phyloP scores from a whole-genome alignment of 2,113 vertebrate species.

The Collichthys lucidus region DNA sequence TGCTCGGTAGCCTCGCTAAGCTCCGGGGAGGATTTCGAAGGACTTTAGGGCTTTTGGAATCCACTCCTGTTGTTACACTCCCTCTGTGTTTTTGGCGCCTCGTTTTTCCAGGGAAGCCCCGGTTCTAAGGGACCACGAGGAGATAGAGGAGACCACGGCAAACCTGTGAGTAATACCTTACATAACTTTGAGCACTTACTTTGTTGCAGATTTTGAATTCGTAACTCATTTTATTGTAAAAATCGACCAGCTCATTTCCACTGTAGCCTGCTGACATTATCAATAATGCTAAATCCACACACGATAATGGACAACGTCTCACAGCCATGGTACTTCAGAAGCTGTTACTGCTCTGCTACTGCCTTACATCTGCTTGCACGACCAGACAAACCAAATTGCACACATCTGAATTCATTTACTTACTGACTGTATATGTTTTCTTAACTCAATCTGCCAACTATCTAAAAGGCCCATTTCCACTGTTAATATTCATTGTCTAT shows the following conservation, averaged over 20 bases:
- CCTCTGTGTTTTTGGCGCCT: conserved; percentile 51
- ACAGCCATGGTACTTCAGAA: conserved; percentile 1
- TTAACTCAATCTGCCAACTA: conserved; percentile 39
- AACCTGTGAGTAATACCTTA: conserved; percentile 86
- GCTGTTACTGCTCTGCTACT: conserved; percentile 1
- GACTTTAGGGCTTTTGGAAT: conserved; percentile 68
- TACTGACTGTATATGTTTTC: conserved; percentile 56
- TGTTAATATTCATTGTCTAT: conserved; percentile 20
- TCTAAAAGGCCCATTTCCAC: conserved; percentile 28
- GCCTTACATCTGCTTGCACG: background rate
- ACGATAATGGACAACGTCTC: background rate
- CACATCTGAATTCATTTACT: conserved; percentile 71
- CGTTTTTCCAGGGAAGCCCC: conserved; percentile 89
- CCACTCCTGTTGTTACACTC: conserved; percentile 64
- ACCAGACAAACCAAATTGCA: conserved; percentile 27
- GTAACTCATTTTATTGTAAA: background rate
- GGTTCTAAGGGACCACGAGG: conserved; percentile 95
- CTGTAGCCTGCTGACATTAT: background rate
- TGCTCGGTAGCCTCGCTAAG: conserved; percentile 57
- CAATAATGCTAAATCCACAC: conserved; percentile 11
- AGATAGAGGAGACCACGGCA: conserved; percentile 91
- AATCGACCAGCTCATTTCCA: background rate
- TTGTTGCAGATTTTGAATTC: background rate
- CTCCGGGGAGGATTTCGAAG: conserved; percentile 51
- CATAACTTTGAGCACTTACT: conserved; percentile 8